phyloP scores from a whole-genome alignment of 2,888 invertebrate species.

The Petrophora chlorosata region DNA sequence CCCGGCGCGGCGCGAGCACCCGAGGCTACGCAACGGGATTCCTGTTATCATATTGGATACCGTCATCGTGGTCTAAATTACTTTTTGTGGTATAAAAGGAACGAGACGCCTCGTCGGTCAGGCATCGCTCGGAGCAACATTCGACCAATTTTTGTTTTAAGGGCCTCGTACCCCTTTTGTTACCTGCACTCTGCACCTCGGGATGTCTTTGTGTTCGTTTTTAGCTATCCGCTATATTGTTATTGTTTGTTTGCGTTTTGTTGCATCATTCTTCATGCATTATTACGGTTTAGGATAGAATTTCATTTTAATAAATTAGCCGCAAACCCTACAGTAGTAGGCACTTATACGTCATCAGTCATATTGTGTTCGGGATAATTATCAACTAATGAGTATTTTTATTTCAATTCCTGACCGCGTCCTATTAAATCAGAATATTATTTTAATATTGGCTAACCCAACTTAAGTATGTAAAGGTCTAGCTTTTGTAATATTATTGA shows the following conservation, averaged over 20 bases:
- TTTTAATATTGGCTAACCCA: too few relatives aligned
- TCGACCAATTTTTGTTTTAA: slow-evolving; percentile 65
- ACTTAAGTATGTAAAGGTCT: too few relatives aligned
- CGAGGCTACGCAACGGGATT: slow-evolving; percentile 79
- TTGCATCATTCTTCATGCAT: slow-evolving; percentile 47
- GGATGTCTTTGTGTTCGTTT: slow-evolving; percentile 49
- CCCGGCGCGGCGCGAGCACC: slow-evolving; percentile 51
- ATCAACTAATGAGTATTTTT: too few relatives aligned
- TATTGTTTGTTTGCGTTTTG: slow-evolving; percentile 34
- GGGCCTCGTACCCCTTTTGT: slow-evolving; percentile 65
- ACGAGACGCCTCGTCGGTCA: slow-evolving; percentile 47
- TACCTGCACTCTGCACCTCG: slow-evolving; percentile 68
- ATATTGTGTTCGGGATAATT: background rate
- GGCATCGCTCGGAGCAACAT: slow-evolving; percentile 69
- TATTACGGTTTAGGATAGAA: slow-evolving; percentile 16
- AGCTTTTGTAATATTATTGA: too few relatives aligned
- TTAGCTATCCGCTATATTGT: slow-evolving; percentile 44
- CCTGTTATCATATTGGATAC: slow-evolving; percentile 78
- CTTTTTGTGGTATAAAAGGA: slow-evolving; percentile 72
- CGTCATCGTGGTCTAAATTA: slow-evolving; percentile 74
- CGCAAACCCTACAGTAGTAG: slow-evolving; percentile 8
- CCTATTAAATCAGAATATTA: too few relatives aligned
- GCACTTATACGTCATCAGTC: slow-evolving; percentile 8
- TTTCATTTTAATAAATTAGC: slow-evolving; percentile 22
- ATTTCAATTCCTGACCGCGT: too few relatives aligned